Conservation (phyloP, 2,113 vertebrate species). For the Boulengeromyrus knoepffleri region DNA sequence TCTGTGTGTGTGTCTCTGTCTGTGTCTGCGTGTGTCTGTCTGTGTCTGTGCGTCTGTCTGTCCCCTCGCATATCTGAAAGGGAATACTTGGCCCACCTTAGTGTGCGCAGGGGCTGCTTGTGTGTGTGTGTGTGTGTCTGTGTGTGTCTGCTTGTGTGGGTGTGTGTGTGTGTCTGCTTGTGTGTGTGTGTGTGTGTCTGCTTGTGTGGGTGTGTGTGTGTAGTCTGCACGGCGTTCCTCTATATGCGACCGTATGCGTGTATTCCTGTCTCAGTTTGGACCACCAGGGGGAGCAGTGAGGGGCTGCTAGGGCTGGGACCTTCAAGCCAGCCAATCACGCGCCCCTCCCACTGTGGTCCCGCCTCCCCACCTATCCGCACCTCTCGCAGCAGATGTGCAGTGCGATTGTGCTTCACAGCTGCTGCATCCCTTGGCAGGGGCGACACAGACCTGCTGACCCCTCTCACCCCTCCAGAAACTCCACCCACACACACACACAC, state of each 20-base stretch:
- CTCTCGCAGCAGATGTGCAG: slow-evolving; percentile 44
- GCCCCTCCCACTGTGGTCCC: not conserved
- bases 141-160: no score
- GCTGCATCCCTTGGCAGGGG: slow-evolving; percentile 53
- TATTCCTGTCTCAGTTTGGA: not conserved
- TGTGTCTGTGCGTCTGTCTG: slow-evolving; percentile 35
- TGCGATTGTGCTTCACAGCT: slow-evolving; percentile 62
- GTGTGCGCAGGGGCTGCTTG: not conserved
- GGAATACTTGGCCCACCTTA: not conserved
- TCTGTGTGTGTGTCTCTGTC: not conserved
- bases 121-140: not conserved
- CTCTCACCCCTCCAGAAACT: slow-evolving; percentile 52
- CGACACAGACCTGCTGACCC: slow-evolving; percentile 49
- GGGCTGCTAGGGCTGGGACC: slow-evolving; percentile 32
- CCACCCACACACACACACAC: no score
- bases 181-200: no score
- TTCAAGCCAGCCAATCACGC: not conserved
- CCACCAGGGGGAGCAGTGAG: slow-evolving; percentile 75
- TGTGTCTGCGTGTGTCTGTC: no score
- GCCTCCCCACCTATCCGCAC: slow-evolving; percentile 20
- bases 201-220: not conserved
- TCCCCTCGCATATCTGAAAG: not conserved
- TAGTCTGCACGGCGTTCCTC: not conserved
- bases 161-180: no score
- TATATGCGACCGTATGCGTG: not conserved